Evolutionary conservation across 2,797 vertebrate genomes (phyloP).

Genomic region (Brachyalestes nurse): DNA sequence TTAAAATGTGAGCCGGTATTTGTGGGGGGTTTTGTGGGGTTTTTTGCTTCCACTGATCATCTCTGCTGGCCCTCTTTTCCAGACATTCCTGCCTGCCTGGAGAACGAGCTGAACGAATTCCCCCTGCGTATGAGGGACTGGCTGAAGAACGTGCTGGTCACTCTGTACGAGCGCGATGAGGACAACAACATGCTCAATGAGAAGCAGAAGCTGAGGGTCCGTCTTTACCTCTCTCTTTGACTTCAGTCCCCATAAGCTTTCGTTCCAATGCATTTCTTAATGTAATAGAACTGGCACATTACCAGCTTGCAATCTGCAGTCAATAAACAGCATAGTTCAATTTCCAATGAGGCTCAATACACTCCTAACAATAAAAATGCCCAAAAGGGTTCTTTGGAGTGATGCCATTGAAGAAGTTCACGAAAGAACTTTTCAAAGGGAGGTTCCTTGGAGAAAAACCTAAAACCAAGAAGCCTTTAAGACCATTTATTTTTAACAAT

Average conservation of each 20-base stretch:
- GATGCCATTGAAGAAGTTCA: neutral
- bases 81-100: slow-evolving; percentile 91
- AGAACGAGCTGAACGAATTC: slow-evolving; percentile 91
- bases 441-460: no score
- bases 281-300: slow-evolving; percentile 6
- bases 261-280: neutral
- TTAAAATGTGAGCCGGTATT: neutral
- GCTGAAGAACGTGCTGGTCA: slow-evolving; percentile 98
- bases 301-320: neutral
- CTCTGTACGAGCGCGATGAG: slow-evolving; percentile 92
- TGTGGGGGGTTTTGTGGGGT: neutral
- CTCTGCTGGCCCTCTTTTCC: slow-evolving; percentile 33
- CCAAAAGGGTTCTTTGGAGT: neutral
- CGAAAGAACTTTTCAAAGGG: neutral
- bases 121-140: slow-evolving; percentile 99
- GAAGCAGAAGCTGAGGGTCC: slow-evolving; percentile 97
- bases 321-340: slow-evolving; percentile 6
- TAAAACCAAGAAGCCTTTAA: neutral
- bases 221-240: slow-evolving; percentile 41
- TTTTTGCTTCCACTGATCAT: slow-evolving; percentile 9
- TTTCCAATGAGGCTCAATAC: neutral
- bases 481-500: neutral
- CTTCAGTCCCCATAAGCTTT: neutral
- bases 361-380: neutral
- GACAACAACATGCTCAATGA: slow-evolving; percentile 95